These are phyloP conservation scores for Epinephelus coioides DNA, from an alignment of 2,797 vertebrate species.

Conservation along the genomic window DNA sequence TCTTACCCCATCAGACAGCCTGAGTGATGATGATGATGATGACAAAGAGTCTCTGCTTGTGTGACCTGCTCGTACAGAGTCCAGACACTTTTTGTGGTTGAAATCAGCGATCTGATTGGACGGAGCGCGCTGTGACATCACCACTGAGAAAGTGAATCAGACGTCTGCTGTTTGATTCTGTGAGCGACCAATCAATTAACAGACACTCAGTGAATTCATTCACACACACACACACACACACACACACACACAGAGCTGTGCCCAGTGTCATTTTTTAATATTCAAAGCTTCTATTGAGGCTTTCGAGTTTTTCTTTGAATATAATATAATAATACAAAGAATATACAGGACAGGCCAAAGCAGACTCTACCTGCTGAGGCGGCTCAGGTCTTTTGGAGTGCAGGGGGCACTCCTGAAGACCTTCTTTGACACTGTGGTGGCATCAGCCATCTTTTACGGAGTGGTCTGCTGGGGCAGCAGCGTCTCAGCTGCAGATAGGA, in stretches of 20 bases:
- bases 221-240: neutral
- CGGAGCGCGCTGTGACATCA: slow-evolving; percentile 11
- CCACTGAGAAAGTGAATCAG: neutral
- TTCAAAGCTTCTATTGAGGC: too few species aligned
- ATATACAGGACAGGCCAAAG: too few species aligned
- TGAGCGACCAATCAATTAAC: slow-evolving; percentile 43
- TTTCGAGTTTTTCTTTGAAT: too few species aligned
- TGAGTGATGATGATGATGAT: neutral
- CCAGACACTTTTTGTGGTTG: neutral
- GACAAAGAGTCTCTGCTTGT: neutral
- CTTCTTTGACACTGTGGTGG: too few species aligned
- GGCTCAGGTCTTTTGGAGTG: too few species aligned
- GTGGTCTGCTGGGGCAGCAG: too few species aligned
- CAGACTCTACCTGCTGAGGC: too few species aligned
- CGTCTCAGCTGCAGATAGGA: too few species aligned
- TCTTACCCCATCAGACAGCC: neutral
- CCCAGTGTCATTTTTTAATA: too few species aligned
- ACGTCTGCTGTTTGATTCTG: neutral
- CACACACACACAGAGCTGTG: neutral
- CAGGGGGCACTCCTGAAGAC: too few species aligned
- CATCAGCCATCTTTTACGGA: too few species aligned
- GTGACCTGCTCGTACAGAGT: slow-evolving; percentile 15
- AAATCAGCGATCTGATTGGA: slow-evolving; percentile 40
- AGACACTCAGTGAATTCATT: slow-evolving; percentile 34
- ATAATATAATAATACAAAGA: too few species aligned